Evolutionary conservation across 2,113 vertebrate genomes (phyloP), one percentile per base, ranked within the genome.

Genomic region (Xiphorhynchus elegans): DNA sequence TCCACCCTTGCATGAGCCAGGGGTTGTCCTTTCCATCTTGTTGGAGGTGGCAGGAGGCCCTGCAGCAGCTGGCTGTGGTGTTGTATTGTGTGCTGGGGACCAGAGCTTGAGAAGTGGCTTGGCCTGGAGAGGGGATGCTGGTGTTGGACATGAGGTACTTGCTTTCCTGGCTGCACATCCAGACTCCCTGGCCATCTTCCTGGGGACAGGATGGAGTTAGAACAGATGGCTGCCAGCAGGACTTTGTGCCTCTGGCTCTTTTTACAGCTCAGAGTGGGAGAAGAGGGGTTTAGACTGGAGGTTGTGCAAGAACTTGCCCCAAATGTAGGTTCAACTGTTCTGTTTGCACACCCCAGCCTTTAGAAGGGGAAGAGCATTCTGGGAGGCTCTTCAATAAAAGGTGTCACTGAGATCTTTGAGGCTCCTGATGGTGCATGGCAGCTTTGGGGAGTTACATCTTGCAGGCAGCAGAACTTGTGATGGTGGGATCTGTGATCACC

Each of bases 21-120:
- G 84, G 19, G 0, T 6, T 87, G 52, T 25, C 58, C 53, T 63
- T 49, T 2, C 50, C 2, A 0, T 19, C 11, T 37, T 2, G 0
- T 21, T 0, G 1, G 63, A 44, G 90, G 50, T 16, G 59, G 4
- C 55, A 33, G 53, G 62, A 60, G 76, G 21, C 73, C 8, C 64
- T 26, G 84, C 31, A 60, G 66, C 35, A 23, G n/a, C 44, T 49
- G 56, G n/a, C 66, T 7, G 46, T 0, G 9, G 6, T 11, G 17
- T 2, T 20, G 9, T 70, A 17, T 35, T 31, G 5, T 5, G 52
- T 10, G 26, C 75, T 39, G 64, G 42, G 7, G 31, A 52, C 28
- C 2, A 5, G 19, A 44, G 26, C 1, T 6, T 11, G 10, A 15
- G 50, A 20, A 39, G n/a, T 28, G 33, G 14, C 75, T 76, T 15